Conservation (phyloP, 2,113 vertebrate genomes). For the Engraulis encrasicolus region DNA sequence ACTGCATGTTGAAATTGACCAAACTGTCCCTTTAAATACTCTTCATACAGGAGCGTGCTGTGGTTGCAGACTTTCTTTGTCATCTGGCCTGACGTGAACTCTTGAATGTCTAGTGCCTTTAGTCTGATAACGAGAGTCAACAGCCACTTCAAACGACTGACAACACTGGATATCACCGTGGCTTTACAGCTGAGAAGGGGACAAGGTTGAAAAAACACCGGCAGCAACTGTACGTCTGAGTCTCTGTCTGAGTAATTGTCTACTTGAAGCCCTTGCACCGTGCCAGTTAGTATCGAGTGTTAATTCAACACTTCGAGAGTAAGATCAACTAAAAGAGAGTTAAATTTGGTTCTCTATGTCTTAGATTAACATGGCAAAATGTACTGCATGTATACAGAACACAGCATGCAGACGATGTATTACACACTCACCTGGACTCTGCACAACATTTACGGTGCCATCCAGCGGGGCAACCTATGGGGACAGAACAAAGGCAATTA, state of each 20-base stretch:
- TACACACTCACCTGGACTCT: slow-evolving; percentile 60
- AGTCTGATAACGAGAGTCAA: background rate
- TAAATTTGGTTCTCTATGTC: too few relatives aligned
- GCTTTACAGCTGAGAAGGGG: slow-evolving; percentile 1
- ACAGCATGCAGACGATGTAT: background rate
- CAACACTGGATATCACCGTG: background rate
- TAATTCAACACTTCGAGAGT: too few relatives aligned
- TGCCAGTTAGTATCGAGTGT: too few relatives aligned
- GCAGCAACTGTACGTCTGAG: background rate
- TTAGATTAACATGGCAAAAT: too few relatives aligned
- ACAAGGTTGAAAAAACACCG: background rate
- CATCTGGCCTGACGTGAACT: background rate
- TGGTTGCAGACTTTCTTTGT: too few relatives aligned
- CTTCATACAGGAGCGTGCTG: too few relatives aligned
- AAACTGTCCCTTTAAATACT: too few relatives aligned
- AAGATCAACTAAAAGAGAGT: too few relatives aligned
- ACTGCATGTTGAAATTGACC: too few relatives aligned
- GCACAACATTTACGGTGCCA: slow-evolving; percentile 54
- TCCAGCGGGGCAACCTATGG: slow-evolving; percentile 57
- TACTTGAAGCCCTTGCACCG: too few relatives aligned
- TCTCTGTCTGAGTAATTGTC: background rate
- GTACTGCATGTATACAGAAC: too few relatives aligned
- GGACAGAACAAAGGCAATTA: slow-evolving; percentile 31
- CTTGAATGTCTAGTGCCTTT: background rate
- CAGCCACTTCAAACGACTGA: slow-evolving; percentile 1